These are phyloP conservation scores for Thalassarche chlororhynchos DNA, from an alignment of 2,113 vertebrate genomes.

Conservation along the genomic window DNA sequence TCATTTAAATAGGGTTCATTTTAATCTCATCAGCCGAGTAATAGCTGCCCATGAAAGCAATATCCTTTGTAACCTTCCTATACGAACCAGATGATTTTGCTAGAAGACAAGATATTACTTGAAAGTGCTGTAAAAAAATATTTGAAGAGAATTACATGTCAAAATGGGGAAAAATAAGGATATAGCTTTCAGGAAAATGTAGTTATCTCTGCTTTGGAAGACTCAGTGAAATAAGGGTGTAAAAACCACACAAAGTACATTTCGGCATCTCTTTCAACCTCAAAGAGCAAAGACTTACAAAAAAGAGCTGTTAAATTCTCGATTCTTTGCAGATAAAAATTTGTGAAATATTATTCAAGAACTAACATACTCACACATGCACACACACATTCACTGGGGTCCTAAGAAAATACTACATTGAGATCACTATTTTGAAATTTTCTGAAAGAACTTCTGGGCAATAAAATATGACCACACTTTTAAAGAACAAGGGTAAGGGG, in stretches of 20 bases:
- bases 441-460: background rate
- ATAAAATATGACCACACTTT: background rate
- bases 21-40: background rate
- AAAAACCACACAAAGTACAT: background rate
- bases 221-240: background rate
- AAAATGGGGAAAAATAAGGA: background rate
- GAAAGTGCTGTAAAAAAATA: background rate
- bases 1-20: conserved; percentile 12
- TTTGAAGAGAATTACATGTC: background rate
- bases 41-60: background rate
- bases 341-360: background rate
- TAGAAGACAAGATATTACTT: background rate
- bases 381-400: background rate
- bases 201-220: background rate
- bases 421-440: background rate
- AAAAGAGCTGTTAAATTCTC: background rate
- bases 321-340: background rate
- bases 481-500: background rate
- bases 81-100: background rate
- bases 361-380: background rate
- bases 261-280: background rate
- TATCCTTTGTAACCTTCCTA: background rate
- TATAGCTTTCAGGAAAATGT: background rate
- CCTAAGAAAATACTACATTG: background rate
- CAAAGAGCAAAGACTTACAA: background rate